Evolutionary conservation across 2,113 vertebrate species (phyloP), one percentile per base, ranked within the genome.

Genomic region (Sula dactylatra): DNA sequence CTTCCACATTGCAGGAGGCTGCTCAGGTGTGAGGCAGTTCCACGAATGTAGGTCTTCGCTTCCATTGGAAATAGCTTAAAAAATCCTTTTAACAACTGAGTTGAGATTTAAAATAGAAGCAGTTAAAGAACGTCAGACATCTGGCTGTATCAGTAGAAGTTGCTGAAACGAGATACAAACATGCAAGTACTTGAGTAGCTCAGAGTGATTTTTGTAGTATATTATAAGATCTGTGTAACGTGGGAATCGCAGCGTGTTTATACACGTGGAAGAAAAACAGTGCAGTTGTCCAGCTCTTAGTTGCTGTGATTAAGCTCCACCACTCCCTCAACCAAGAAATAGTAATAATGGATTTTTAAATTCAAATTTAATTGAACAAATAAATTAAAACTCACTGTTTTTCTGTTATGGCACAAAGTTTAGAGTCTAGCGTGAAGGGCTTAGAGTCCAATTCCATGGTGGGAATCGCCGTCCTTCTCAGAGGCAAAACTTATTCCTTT

Each of bases 51-150:
- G 74, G 78, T 70, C 65, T 24, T 14, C 47, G 24, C 78, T 54
- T 88, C 40, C 12, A 0, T 36, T 91, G 22, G 34, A 64, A 91
- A 47, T 59, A 50, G 27, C 40, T 81, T 96, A 42, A 82, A 64
- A 95, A 89, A 52, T 70, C 42, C 18, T 86, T 87, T 47, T 27
- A 85, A 77, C 38, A 55, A 5, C 55, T 61, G 80, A 88, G 52
- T 40, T 64, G 78, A 74, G 27, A 11, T 70, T 94, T 91, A 86
- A 91, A 94, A 81, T 76, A 91, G 86, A 71, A 94, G 42, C 72
- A 66, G 45, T 55, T 82, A 6, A 45, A 82, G 25, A 90, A 20
- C 12, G 6, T 86, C 22, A 38, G 6, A 42, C 47, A 25, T 49
- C 71, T 86, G 71, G 12, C 47, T 88, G 27, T 54, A 8, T 93